These are phyloP conservation scores for Silurus asotus DNA, from an alignment of 2,113 vertebrate species.

Conservation along the genomic window DNA sequence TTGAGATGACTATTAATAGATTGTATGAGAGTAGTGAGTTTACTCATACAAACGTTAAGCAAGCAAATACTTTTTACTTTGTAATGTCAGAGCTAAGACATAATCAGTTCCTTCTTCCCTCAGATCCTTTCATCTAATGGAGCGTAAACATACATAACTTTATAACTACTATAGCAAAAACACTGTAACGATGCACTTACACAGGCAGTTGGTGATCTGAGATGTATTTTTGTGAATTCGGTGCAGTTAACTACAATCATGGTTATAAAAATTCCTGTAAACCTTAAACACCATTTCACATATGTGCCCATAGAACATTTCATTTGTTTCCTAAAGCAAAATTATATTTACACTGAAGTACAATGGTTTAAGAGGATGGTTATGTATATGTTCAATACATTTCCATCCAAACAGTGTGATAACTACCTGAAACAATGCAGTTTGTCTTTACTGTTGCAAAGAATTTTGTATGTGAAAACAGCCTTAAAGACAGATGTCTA, in stretches of 20 bases:
- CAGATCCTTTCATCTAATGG: neutral
- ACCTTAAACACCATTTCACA: neutral
- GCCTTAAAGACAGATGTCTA: constrained; percentile 34
- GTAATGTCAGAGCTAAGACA: neutral
- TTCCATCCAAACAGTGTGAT: neutral
- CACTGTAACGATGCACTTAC: neutral
- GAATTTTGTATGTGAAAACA: constrained; percentile 47
- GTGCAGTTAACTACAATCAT: neutral
- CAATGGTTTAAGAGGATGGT: neutral
- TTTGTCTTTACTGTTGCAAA: constrained; percentile 35
- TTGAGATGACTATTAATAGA: constrained; percentile 20
- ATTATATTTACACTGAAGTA: constrained; percentile 6
- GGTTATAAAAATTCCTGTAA: neutral
- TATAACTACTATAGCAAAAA: neutral
- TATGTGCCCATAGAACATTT: neutral
- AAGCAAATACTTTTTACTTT: neutral
- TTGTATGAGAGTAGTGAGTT: constrained; percentile 12
- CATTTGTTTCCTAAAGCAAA: constrained; percentile 5
- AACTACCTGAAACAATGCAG: constrained; percentile 29
- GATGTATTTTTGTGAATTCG: neutral
- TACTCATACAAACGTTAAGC: neutral
- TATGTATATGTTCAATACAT: neutral
- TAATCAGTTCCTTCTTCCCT: neutral
- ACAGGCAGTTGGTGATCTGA: neutral
- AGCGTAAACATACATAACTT: neutral